These are phyloP conservation scores for Doris montereyensis DNA, from an alignment of 2,888 invertebrate species.

Conservation along the genomic window DNA sequence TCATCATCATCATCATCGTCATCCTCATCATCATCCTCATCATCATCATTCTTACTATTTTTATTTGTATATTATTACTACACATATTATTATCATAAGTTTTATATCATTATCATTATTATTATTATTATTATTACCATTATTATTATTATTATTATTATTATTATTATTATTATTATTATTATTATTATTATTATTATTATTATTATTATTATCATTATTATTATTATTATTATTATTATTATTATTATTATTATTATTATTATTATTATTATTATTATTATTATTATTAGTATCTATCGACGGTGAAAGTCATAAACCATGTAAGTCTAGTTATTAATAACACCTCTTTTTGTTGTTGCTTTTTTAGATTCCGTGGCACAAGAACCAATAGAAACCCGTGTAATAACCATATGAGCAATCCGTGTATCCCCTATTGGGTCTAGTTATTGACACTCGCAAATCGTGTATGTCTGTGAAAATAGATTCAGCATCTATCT, in stretches of 20 bases:
- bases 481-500: too few relatives aligned
- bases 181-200: neutral
- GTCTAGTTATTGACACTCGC: too few relatives aligned
- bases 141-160: neutral
- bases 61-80: too few relatives aligned
- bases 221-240: neutral
- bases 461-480: too few relatives aligned
- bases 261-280: neutral
- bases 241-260: neutral
- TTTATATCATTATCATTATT: constrained; percentile 5
- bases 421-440: too few relatives aligned
- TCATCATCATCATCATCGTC: neutral
- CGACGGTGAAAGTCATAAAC: too few relatives aligned
- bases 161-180: neutral
- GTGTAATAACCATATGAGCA: too few relatives aligned
- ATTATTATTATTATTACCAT: neutral
- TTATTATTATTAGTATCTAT: neutral
- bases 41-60: neutral
- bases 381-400: too few relatives aligned
- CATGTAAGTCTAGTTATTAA: too few relatives aligned
- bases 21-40: neutral
- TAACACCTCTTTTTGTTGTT: too few relatives aligned
- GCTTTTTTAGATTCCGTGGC: too few relatives aligned
- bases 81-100: neutral
- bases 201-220: neutral